Conservation (phyloP, 2,113 vertebrate species). For the Platycercus adscitus region DNA sequence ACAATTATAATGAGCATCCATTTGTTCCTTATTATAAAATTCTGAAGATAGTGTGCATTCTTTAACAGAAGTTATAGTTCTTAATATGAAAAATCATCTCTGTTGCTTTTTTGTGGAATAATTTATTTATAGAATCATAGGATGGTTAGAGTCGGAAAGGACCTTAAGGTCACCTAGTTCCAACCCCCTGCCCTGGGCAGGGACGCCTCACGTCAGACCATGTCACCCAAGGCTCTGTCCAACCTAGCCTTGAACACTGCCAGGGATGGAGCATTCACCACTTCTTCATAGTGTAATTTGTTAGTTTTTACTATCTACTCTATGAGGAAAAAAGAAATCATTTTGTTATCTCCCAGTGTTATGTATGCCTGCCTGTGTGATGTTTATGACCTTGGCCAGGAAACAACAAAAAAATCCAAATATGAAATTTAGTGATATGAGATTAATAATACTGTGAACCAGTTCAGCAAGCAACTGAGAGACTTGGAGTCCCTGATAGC, state of each 20-base stretch:
- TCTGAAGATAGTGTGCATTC: neutral
- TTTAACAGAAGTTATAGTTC: neutral
- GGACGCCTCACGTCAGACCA: too few species aligned
- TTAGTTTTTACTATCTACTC: neutral
- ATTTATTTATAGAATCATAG: neutral
- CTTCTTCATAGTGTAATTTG: neutral
- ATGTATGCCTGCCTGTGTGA: neutral
- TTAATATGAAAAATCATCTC: neutral
- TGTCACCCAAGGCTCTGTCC: too few species aligned
- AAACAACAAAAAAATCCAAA: neutral
- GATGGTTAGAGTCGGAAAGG: too few species aligned
- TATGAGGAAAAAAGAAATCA: neutral
- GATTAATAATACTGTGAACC: neutral
- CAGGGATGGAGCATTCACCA: neutral
- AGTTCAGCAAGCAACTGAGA: neutral
- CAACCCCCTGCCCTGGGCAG: too few species aligned
- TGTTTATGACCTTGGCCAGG: neutral
- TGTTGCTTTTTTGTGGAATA: neutral
- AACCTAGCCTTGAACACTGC: too few species aligned
- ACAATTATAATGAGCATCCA: neutral
- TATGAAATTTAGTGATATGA: neutral
- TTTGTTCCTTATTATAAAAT: neutral
- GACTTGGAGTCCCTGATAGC: neutral
- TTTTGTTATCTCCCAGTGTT: neutral
- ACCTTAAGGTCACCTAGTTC: too few species aligned